Evolutionary conservation across 2,113 vertebrate species (phyloP).

Genomic region (Climacteris rufus): DNA sequence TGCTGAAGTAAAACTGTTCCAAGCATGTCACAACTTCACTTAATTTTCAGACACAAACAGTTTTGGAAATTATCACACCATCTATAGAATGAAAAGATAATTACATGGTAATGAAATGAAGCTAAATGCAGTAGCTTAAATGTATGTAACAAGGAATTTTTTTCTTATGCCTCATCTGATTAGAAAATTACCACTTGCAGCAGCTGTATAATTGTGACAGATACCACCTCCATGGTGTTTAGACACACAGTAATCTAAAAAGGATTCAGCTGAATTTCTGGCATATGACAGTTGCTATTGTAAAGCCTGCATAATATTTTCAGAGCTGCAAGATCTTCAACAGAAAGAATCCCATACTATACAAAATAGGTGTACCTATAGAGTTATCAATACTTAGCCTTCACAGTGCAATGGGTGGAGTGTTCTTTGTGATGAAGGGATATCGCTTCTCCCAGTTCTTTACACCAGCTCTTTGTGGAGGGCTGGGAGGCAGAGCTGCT

Average conservation of each 20-base stretch:
- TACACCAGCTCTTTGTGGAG: background rate
- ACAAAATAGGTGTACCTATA: background rate
- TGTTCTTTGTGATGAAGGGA: background rate
- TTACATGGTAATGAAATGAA: conserved; percentile 39
- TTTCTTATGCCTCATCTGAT: conserved; percentile 39
- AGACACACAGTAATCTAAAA: background rate
- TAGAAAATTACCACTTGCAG: conserved; percentile 2
- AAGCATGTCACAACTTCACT: conserved; percentile 3
- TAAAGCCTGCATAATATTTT: background rate
- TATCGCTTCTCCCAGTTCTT: background rate
- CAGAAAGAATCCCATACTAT: background rate
- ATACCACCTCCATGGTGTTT: background rate
- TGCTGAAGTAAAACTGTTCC: background rate
- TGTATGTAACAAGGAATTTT: background rate
- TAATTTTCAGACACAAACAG: conserved; percentile 14
- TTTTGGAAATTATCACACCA: background rate
- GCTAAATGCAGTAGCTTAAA: conserved; percentile 36
- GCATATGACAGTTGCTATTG: background rate
- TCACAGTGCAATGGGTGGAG: background rate
- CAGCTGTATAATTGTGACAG: background rate
- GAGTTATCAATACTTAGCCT: background rate
- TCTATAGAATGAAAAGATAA: conserved; percentile 43
- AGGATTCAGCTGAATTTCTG: background rate
- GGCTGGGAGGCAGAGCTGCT: background rate
- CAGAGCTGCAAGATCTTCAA: background rate